Base-by-base conservation (phyloP, 2,888 invertebrate species). In the Hirtodrosophila trivittata region DNA sequence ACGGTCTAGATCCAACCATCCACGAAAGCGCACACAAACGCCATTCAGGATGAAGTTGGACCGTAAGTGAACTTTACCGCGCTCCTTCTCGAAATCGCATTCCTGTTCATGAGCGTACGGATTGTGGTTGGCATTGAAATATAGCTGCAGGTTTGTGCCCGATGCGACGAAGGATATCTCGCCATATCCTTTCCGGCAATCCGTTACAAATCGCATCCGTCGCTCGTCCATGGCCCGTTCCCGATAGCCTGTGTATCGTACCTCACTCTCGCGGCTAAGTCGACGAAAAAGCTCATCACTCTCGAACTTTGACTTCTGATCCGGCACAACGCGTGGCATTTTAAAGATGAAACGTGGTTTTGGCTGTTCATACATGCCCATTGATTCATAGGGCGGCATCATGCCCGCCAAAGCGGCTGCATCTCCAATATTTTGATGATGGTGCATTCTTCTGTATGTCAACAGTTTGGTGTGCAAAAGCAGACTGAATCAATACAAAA, bases 281-380 rank as follows among this genome's bases (percentile, higher is more conserved):
- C 97, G 94, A 89, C 97, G 94, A 90, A 98, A 98, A 32, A 98
- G 93, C 91, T 98, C 98, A 88, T 98, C 98, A 46, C 96, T 96
- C 90, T 98, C 98, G 90, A 98, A 99, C 91, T 98, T 98, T 13
- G 95, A 94, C 91, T 97, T 97, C 90, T 99, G 98, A 89, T 98
- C 97, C 0, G 98, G 97, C 63, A 98, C 98, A 45, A 98, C 98
- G 56, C 97, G 93, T 1, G 98, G 98, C 98, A 98, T 98, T 92
- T 97, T 97, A 92, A 97, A 97, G 80, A 97, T 95, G 85, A 97
- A 95, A 75, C 97, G 92, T 1, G 97, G 96, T 85, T 96, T 95
- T 0, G 95, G 96, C 87, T 96, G 96, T 89, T 97, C 97, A 91
- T 96, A 97, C 67, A 97, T 92, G 73, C 96, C 96, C 91, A 97